phyloP scores from a whole-genome alignment of 2,888 invertebrate genomes.

The Drosophila siamana region DNA sequence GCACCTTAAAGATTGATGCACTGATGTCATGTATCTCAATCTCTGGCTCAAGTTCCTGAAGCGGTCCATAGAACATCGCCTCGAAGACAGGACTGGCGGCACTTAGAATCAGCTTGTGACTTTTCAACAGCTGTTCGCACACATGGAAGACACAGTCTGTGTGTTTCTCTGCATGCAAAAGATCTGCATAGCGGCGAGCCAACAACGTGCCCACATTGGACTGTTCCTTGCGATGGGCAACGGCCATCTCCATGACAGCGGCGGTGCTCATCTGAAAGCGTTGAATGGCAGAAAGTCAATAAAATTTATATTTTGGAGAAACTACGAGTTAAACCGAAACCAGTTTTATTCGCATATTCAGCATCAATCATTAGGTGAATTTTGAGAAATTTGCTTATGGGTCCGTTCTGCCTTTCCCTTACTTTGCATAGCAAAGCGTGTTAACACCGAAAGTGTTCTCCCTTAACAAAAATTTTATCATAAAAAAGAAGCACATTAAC shows the following conservation, averaged over 20 bases:
- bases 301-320: slow-evolving; percentile 26
- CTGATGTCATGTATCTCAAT: slow-evolving; percentile 85
- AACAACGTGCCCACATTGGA: slow-evolving; percentile 55
- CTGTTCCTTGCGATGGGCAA: slow-evolving; percentile 62
- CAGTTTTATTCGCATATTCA: slow-evolving; percentile 32
- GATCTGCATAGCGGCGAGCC: slow-evolving; percentile 81
- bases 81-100: slow-evolving; percentile 95
- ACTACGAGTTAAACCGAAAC: slow-evolving; percentile 34
- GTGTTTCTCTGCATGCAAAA: slow-evolving; percentile 81
- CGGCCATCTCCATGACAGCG: slow-evolving; percentile 51
- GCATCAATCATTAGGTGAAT: slow-evolving; percentile 40
- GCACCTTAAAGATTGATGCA: slow-evolving; percentile 83
- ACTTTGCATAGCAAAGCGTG: slow-evolving; percentile 39
- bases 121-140: slow-evolving; percentile 87
- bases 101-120: slow-evolving; percentile 92
- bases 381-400: slow-evolving; percentile 31
- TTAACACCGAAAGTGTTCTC: slow-evolving; percentile 16
- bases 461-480: background rate
- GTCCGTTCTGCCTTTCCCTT: slow-evolving; percentile 47
- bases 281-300: slow-evolving; percentile 26
- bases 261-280: slow-evolving; percentile 52
- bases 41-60: slow-evolving; percentile 85
- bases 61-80: slow-evolving; percentile 94
- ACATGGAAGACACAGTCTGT: slow-evolving; percentile 84
- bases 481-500: no score